Conservation (phyloP, 2,797 vertebrate genomes). For the Lerista edwardsae region DNA sequence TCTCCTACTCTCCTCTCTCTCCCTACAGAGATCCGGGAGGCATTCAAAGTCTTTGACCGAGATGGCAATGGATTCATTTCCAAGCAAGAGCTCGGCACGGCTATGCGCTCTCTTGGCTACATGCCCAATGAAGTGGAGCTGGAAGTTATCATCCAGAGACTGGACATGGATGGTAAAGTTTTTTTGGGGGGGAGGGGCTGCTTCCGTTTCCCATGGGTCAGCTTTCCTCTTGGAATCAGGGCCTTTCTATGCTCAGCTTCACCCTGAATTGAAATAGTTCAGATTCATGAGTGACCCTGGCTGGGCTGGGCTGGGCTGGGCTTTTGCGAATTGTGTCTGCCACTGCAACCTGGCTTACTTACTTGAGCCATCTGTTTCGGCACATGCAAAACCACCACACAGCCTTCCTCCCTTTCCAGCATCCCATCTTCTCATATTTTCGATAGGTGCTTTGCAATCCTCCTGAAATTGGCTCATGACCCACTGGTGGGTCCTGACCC, state of each 20-base stretch:
- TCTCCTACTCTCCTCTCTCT: too few species aligned
- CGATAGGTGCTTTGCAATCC: too few species aligned
- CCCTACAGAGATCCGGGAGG: conserved; percentile 91
- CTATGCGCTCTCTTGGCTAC: conserved; percentile 96
- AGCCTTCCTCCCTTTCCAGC: too few species aligned
- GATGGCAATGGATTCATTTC: conserved; percentile 98
- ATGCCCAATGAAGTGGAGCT: conserved; percentile 98
- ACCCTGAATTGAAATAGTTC: neutral
- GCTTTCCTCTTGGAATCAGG: neutral
- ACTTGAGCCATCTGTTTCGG: neutral
- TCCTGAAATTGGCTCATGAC: too few species aligned
- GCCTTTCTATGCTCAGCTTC: neutral
- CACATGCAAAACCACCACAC: too few species aligned
- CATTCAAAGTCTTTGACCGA: conserved; percentile 95
- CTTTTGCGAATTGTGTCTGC: neutral
- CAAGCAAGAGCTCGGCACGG: conserved; percentile 95
- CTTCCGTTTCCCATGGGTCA: neutral
- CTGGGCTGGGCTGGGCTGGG: too few species aligned
- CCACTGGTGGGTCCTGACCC: too few species aligned
- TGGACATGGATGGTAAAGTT: conserved; percentile 94
- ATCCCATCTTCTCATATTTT: too few species aligned
- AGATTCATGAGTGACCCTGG: neutral
- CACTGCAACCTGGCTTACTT: neutral
- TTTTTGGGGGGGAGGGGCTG: neutral
- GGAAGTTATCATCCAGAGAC: conserved; percentile 95